Evolutionary conservation across 1,140 invertebrate species (phyloP), one percentile per base, ranked within the genome.

Genomic region (Ladona fulva): DNA sequence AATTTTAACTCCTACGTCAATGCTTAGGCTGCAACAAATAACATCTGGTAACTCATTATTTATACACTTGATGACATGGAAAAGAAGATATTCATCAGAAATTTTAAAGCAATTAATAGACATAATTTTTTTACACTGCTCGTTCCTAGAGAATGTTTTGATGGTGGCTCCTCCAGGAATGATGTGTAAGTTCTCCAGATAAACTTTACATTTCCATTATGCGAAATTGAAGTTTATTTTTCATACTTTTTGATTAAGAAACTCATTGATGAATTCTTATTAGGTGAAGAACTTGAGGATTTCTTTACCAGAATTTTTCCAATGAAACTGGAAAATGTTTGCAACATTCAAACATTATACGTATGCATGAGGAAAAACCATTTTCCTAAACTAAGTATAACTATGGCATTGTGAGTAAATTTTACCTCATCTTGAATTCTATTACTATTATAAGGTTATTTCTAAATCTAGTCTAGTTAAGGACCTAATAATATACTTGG

Each of bases 361-460:
- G 1, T 42, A 5, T 42, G 76, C 42, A 3, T 16, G 1, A 73
- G 76, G 24, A 16, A 77, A 19, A 24, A 42, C 24, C 19, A 44
- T 59, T 37, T 77, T 24, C 25, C 42, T 5, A 77, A 77, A 59
- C 76, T 44, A 25, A 77, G n/a, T 5, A 77, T 77, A 14, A 16
- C 7, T 1, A 77, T 77, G 76, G 76, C 76, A 1, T 3, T 6
- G 76, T 77, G 19, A 77, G 44, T 77, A 42, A 3, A 16, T 6
- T n/a, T 42, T 22, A 44, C n/a, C n/a, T n/a, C n/a, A n/a, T n/a
- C n/a, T n/a, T n/a, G n/a, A n/a, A n/a, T n/a, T n/a, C n/a, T n/a
- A n/a, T n/a, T n/a, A n/a, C n/a, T n/a, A n/a, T n/a, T n/a, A n/a
- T n/a, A n/a, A n/a, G n/a, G n/a, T n/a, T n/a, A n/a, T n/a, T n/a